These are phyloP conservation scores for Phalacrocorax aristotelis DNA, from an alignment of 2,113 vertebrate species.

Conservation along the genomic window DNA sequence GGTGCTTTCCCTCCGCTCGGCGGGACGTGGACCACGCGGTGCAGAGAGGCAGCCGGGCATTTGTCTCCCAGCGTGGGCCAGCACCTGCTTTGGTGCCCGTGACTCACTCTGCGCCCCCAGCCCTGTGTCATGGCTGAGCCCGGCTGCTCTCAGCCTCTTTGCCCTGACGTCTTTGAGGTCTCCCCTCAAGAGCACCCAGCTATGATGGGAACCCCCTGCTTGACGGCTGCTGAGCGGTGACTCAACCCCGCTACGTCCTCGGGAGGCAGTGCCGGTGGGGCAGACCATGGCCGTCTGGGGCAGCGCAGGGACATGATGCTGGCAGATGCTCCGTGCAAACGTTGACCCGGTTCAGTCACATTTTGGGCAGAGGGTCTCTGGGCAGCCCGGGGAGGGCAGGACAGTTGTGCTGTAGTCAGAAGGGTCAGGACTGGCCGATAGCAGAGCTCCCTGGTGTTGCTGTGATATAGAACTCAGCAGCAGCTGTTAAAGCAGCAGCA, in stretches of 20 bases:
- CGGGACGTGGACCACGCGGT: fast-evolving
- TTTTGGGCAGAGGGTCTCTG: neutral
- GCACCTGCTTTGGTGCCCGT: fast-evolving
- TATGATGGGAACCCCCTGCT: neutral
- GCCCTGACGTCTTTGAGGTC: neutral
- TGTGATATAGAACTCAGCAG: neutral
- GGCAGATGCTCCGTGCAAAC: neutral
- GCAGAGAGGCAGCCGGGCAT: neutral
- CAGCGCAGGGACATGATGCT: neutral
- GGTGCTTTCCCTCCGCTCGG: fast-evolving
- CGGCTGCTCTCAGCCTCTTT: neutral
- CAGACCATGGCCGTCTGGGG: fast-evolving
- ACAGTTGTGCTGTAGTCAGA: neutral
- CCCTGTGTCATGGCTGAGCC: neutral
- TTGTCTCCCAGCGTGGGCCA: neutral
- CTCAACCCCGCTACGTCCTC: fast-evolving
- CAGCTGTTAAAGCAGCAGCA: neutral
- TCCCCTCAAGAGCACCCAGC: neutral
- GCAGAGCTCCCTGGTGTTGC: neutral
- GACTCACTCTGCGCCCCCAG: fast-evolving
- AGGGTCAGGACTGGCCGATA: neutral
- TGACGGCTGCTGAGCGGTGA: fast-evolving
- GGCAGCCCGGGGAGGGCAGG: neutral
- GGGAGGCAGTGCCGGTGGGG: neutral
- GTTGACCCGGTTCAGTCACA: fast-evolving